Conservation (phyloP, 2,113 vertebrate species). For the Cavia aperea region DNA sequence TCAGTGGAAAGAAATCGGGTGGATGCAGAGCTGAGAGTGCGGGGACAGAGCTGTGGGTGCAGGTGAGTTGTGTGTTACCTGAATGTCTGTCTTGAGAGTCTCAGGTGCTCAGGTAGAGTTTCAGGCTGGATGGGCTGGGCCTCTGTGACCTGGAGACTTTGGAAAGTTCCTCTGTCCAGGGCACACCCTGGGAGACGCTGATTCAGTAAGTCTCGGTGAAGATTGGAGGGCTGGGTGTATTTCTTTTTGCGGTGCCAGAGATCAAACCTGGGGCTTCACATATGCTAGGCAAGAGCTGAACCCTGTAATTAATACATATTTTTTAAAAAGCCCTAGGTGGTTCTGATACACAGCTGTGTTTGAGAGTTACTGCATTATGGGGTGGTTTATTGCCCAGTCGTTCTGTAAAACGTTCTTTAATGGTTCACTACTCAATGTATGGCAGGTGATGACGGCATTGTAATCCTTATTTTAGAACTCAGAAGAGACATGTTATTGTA, state of each 20-base stretch:
- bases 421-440: neutral
- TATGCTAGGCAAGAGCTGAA: neutral
- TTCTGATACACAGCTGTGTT: neutral
- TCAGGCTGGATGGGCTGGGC: neutral
- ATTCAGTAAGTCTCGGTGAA: neutral
- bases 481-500: conserved; percentile 16
- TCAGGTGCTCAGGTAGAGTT: neutral
- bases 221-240: neutral
- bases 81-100: neutral
- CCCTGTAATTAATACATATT: neutral
- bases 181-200: neutral
- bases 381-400: neutral
- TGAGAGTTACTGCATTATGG: conserved; percentile 24
- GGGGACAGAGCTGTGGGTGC: neutral
- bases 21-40: neutral
- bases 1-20: neutral
- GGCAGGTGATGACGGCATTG: neutral
- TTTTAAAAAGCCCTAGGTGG: neutral
- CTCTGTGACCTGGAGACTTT: conserved; percentile 3
- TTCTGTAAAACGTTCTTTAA: conserved; percentile 19
- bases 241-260: neutral
- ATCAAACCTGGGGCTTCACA: neutral
- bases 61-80: neutral
- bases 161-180: neutral
- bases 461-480: neutral